Evolutionary conservation across 2,888 invertebrate genomes (phyloP).

Genomic region (Eristalis arbustorum): DNA sequence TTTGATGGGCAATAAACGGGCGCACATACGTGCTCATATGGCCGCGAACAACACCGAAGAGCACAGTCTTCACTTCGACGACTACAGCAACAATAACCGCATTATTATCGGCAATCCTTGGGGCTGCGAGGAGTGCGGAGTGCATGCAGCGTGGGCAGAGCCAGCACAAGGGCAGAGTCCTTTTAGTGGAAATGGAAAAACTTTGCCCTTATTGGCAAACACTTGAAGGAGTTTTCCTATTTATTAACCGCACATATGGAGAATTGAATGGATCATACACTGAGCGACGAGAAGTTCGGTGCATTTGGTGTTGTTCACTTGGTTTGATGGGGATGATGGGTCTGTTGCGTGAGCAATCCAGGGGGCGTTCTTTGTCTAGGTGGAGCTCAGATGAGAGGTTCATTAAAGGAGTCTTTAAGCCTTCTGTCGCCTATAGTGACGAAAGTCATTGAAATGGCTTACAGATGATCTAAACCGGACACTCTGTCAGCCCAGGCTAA

Average conservation of each 20-base stretch:
- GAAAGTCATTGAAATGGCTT: too few species aligned
- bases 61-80: not conserved
- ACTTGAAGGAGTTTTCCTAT: constrained; percentile 22
- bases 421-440: too few species aligned
- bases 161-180: not conserved
- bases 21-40: not conserved
- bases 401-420: too few species aligned
- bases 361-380: too few species aligned
- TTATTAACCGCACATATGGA: not conserved
- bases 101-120: constrained; percentile 25
- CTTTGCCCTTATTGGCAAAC: constrained; percentile 44
- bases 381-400: too few species aligned
- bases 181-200: constrained; percentile 25
- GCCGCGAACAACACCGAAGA: not conserved
- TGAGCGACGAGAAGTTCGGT: not conserved
- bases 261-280: constrained; percentile 12
- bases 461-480: not conserved
- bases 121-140: not conserved
- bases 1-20: constrained; percentile 32
- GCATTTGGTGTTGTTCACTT: not conserved
- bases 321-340: not conserved
- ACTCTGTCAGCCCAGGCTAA: too few species aligned
- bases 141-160: not conserved
- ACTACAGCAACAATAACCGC: constrained; percentile 6
- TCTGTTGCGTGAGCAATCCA: too few species aligned